Conservation (phyloP, 2,888 invertebrate genomes). For the Oegoconia quadripuncta region DNA sequence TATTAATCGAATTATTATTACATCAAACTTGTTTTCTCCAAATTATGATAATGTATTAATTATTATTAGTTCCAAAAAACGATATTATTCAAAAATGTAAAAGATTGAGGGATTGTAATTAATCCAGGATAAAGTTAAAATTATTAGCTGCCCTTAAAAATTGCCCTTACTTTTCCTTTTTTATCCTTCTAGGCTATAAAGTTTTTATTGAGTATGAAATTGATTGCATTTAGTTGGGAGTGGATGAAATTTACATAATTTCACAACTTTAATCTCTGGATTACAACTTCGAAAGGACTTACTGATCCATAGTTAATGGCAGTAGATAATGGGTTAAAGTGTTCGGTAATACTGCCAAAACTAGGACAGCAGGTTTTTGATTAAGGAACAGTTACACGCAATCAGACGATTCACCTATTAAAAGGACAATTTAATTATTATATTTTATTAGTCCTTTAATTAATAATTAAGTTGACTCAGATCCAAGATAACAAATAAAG, state of each 20-base stretch:
- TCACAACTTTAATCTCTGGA: constrained; percentile 36
- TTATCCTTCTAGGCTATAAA: constrained; percentile 17
- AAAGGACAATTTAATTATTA: no score
- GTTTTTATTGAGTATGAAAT: constrained; percentile 19
- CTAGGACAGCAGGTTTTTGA: no score
- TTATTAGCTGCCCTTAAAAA: constrained; percentile 20
- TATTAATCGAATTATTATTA: no score
- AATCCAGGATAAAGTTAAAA: constrained; percentile 1
- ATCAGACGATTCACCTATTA: no score
- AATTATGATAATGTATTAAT: not conserved
- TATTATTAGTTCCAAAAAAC: not conserved
- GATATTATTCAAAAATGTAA: constrained; percentile 1
- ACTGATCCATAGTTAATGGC: constrained; percentile 3
- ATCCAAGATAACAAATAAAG: no score
- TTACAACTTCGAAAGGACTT: constrained; percentile 30
- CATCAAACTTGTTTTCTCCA: no score
- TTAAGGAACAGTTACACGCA: no score
- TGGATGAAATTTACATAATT: constrained; percentile 37
- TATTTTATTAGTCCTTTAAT: no score
- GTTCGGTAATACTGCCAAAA: no score
- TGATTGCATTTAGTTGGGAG: constrained; percentile 19
- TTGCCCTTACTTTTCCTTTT: constrained; percentile 10
- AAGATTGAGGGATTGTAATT: not conserved
- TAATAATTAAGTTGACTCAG: no score
- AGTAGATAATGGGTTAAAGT: not conserved